These are phyloP conservation scores for Gallinago paraguaiae DNA, from an alignment of 2,113 vertebrate species.

Conservation along the genomic window DNA sequence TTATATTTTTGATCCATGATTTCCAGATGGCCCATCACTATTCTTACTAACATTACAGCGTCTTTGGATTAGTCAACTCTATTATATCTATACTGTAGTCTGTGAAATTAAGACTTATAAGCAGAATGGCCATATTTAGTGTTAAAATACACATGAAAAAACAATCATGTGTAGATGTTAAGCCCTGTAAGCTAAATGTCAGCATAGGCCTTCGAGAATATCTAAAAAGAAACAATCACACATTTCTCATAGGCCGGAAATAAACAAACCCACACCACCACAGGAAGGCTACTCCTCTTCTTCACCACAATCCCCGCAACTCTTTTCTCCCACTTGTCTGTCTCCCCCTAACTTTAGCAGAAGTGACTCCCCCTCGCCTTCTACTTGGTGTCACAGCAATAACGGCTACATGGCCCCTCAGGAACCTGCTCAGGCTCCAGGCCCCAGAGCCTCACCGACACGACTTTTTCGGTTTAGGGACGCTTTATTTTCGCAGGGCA, in stretches of 20 bases:
- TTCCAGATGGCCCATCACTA: not conserved
- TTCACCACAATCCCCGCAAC: not conserved
- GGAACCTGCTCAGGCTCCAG: not conserved
- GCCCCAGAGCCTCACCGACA: not conserved
- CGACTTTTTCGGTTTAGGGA: rapidly evolving
- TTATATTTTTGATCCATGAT: not conserved
- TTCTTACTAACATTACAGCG: not conserved
- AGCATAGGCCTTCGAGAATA: not conserved
- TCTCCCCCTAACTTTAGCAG: not conserved
- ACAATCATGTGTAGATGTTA: rapidly evolving
- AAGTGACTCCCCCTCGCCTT: not conserved
- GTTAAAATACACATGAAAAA: not conserved
- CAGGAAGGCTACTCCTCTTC: not conserved
- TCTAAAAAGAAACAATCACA: not conserved
- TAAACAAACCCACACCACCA: rapidly evolving
- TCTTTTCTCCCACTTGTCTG: not conserved
- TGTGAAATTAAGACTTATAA: not conserved
- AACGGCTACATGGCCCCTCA: not conserved
- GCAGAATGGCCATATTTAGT: not conserved
- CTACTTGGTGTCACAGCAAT: not conserved
- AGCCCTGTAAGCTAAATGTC: not conserved
- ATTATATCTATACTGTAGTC: not conserved
- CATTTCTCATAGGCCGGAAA: not conserved
- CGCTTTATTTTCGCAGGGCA: rapidly evolving
- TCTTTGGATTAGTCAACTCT: not conserved